Evolutionary conservation across 2,113 vertebrate species (phyloP).

Genomic region (Aegypius monachus): DNA sequence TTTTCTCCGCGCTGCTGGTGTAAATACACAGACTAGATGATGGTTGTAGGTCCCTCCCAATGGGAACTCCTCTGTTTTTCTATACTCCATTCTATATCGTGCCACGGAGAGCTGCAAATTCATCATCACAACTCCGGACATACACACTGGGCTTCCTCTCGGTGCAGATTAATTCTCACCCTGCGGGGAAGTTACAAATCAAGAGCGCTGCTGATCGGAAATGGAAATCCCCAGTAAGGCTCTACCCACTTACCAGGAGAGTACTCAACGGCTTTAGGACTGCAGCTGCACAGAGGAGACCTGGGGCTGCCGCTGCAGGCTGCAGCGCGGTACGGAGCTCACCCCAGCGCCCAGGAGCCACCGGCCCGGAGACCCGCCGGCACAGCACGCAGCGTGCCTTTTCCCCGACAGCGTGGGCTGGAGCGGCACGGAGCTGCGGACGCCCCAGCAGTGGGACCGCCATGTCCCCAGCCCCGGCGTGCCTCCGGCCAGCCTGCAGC

Average conservation of each 20-base stretch:
- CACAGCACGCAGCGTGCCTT: neutral
- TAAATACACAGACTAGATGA: too few relatives aligned
- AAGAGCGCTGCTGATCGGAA: neutral
- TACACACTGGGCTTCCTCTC: neutral
- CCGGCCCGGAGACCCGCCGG: neutral
- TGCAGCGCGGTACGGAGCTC: neutral
- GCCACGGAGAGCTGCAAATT: neutral
- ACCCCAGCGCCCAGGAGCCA: neutral
- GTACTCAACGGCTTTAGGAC: accelerated
- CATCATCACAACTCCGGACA: neutral
- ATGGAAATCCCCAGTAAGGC: neutral
- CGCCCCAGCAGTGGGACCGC: neutral
- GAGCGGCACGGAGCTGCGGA: neutral
- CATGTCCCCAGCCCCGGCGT: too few relatives aligned
- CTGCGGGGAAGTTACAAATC: neutral
- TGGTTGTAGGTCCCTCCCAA: neutral
- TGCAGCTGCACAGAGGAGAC: neutral
- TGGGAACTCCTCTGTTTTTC: neutral
- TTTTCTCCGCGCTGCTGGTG: too few relatives aligned
- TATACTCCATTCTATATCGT: neutral
- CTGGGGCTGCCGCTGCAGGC: neutral
- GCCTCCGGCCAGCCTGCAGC: neutral
- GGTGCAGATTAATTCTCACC: neutral
- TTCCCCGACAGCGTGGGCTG: too few relatives aligned
- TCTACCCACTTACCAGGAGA: neutral